Conservation (phyloP, 2,888 invertebrate genomes). For the Neelides folsomi region DNA sequence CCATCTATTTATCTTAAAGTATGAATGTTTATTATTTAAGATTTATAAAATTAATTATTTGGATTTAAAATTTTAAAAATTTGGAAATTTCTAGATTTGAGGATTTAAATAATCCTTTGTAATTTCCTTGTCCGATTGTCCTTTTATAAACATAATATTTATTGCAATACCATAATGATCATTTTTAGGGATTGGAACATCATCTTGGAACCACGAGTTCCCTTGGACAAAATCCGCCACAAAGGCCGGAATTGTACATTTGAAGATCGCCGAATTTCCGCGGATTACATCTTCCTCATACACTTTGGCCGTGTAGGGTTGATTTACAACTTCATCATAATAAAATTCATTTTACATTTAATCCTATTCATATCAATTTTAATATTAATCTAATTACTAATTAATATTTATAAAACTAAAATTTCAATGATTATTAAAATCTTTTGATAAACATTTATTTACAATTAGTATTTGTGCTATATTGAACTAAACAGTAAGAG, state of each 20-base stretch:
- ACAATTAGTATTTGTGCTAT: too few relatives aligned
- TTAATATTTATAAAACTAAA: neutral
- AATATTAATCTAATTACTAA: neutral
- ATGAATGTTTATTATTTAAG: too few relatives aligned
- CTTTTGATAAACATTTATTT: too few relatives aligned
- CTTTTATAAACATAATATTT: conserved; percentile 2
- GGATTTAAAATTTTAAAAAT: neutral
- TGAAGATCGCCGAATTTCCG: conserved; percentile 56
- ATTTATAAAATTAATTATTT: too few relatives aligned
- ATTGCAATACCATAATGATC: conserved; percentile 22
- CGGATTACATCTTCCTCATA: conserved; percentile 59
- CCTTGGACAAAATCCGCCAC: conserved; percentile 59
- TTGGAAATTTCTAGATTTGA: neutral
- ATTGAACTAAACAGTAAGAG: too few relatives aligned
- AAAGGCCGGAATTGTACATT: conserved; percentile 60
- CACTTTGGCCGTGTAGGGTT: conserved; percentile 57
- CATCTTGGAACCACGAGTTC: conserved; percentile 56
- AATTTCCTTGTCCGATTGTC: conserved; percentile 18
- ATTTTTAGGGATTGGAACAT: conserved; percentile 36
- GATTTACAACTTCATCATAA: conserved; percentile 50
- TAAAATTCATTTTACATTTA: neutral
- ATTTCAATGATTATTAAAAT: too few relatives aligned
- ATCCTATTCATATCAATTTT: neutral
- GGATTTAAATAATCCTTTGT: too few relatives aligned
- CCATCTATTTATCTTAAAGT: too few relatives aligned